Percentiles rank a stretch among this genome's conserved stretches.
These are phyloP conservation scores for Scaptomyza tumidula DNA, from an alignment of 2,888 invertebrate species.

Conservation along the genomic window DNA sequence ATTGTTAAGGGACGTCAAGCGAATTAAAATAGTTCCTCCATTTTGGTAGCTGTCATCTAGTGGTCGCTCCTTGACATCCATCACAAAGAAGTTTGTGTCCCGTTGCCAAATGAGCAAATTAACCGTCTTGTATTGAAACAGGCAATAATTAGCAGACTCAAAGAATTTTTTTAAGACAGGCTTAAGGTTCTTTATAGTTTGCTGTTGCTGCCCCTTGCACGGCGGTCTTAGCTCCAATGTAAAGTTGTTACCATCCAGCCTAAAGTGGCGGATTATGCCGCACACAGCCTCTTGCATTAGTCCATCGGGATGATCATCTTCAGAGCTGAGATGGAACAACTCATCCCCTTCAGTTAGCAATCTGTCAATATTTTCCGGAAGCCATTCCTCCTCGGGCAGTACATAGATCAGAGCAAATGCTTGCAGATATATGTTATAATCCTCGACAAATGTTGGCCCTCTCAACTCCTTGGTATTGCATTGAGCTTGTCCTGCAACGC, in stretches of 20 bases:
- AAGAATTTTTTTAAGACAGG: constrained; percentile 70
- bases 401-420: constrained; percentile 81
- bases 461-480: constrained; percentile 29
- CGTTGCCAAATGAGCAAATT: constrained; percentile 81
- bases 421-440: constrained; percentile 72
- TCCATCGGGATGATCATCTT: constrained; percentile 16
- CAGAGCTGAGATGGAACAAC: constrained; percentile 42
- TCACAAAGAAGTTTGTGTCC: constrained; percentile 71
- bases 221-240: constrained; percentile 68
- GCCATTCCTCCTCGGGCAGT: constrained; percentile 81
- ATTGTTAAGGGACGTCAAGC: constrained; percentile 70
- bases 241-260: constrained; percentile 72
- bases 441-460: constrained; percentile 43
- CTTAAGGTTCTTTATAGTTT: constrained; percentile 45
- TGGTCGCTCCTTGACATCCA: constrained; percentile 75
- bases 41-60: constrained; percentile 43
- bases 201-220: constrained; percentile 13
- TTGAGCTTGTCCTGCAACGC: constrained; percentile 20
- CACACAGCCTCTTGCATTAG: constrained; percentile 21
- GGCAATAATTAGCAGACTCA: constrained; percentile 65
- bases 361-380: constrained; percentile 66
- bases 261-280: constrained; percentile 71
- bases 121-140: constrained; percentile 62
- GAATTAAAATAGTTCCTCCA: constrained; percentile 72
- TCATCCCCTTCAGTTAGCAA: constrained; percentile 74